Conservation (phyloP, 1,140 invertebrate genomes). For the Drosophila insularis region DNA sequence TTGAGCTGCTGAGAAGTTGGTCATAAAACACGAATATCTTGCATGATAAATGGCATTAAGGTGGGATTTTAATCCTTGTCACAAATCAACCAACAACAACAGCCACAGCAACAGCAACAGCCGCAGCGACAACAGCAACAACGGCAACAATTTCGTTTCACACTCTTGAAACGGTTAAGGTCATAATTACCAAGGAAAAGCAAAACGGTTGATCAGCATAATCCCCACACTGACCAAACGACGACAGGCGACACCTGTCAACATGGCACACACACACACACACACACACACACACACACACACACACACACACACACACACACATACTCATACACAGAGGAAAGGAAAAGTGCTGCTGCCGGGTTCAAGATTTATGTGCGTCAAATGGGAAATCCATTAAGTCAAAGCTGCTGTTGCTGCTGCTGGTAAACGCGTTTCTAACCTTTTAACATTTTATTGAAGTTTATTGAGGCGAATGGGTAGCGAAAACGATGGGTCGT, state of each 20-base stretch:
- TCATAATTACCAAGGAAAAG: slow-evolving; percentile 62
- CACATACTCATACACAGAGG: slow-evolving; percentile 13
- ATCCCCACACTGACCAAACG: slow-evolving; percentile 18
- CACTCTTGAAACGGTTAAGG: slow-evolving; percentile 32
- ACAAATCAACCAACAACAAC: slow-evolving; percentile 47
- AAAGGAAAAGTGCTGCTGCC: slow-evolving; percentile 33
- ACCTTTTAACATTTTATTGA: slow-evolving; percentile 80
- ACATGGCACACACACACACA: slow-evolving; percentile 20
- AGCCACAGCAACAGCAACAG: slow-evolving; percentile 22
- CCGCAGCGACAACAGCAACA: neutral
- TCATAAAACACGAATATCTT: neutral
- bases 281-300: slow-evolving; percentile 15
- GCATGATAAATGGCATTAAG: slow-evolving; percentile 40
- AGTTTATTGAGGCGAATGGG: slow-evolving; percentile 63
- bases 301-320: slow-evolving; percentile 15
- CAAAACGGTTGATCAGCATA: slow-evolving; percentile 75
- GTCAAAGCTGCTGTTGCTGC: slow-evolving; percentile 44
- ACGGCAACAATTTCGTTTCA: slow-evolving; percentile 31
- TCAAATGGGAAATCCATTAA: slow-evolving; percentile 74
- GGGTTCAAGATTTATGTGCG: slow-evolving; percentile 70
- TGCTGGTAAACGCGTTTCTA: slow-evolving; percentile 53
- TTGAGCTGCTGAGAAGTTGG: neutral
- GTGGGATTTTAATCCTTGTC: slow-evolving; percentile 40
- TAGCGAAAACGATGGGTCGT: neutral
- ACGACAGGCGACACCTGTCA: slow-evolving; percentile 60